These are phyloP conservation scores for Leptopilina clavipes DNA, from an alignment of 1,140 invertebrate species.

Conservation along the genomic window DNA sequence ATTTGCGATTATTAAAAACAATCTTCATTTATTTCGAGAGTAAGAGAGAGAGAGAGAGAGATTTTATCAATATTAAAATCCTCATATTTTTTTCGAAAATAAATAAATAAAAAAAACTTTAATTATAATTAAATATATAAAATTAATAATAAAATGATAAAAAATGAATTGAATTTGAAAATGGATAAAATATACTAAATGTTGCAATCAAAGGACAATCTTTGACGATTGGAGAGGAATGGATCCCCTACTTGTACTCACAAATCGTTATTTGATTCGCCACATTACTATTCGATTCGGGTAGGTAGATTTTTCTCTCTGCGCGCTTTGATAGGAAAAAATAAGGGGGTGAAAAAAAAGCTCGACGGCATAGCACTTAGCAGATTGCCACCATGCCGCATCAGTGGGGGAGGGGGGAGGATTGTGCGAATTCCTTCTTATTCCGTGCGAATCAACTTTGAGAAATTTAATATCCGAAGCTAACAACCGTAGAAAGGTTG, in stretches of 20 bases:
- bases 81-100: too few species aligned
- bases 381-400: conserved; percentile 43
- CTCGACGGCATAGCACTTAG: conserved; percentile 45
- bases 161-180: neutral
- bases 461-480: conserved; percentile 59
- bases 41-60: too few species aligned
- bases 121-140: too few species aligned
- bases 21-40: neutral
- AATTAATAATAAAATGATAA: neutral
- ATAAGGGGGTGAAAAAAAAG: conserved; percentile 1
- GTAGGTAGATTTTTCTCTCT: conserved; percentile 29
- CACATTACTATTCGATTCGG: conserved; percentile 31
- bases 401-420: too few species aligned
- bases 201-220: neutral
- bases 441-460: conserved; percentile 53
- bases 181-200: neutral
- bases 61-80: too few species aligned
- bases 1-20: neutral
- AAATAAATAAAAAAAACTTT: too few species aligned
- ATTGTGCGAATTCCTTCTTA: conserved; percentile 26
- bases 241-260: conserved; percentile 32
- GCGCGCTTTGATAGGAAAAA: neutral
- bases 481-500: conserved; percentile 46
- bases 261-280: conserved; percentile 51
- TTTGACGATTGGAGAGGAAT: neutral